Base-by-base conservation (phyloP, 2,113 vertebrate species). In the Ctenodactylus gundi region DNA sequence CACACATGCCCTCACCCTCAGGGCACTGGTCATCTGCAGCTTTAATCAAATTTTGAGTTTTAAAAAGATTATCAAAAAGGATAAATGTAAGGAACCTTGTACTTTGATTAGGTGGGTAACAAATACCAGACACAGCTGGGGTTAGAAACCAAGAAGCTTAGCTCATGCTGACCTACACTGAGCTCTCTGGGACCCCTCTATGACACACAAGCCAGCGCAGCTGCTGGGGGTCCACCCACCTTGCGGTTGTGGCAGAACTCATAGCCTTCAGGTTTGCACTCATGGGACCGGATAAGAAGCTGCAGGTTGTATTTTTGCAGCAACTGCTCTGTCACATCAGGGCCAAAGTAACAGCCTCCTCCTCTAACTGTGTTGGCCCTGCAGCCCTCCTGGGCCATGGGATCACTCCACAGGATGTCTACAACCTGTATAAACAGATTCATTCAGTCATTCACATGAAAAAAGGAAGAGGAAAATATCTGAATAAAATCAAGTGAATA, bases 211-310 rank as follows among this genome's bases (percentile, higher is more conserved):
- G 4, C 21, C 2, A 4, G 9, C 4, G 27, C 25, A 5, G 11
- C 17, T 3, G 13, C 7, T 1, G 4, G 39, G 3, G n/a, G 55
- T 1, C 27, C 12, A 3, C 94, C 97, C 88, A 99, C 99, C 99
- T 97, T 99, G 67, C 98, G 98, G 84, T 97, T 97, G 97, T 99
- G 99, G 93, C 99, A 99, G 98, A 99, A 99, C 95, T 99, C 99
- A 0, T 99, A 99, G 85, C 99, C 99, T 20, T 99, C 99, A 13
- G 99, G 99, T 97, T 99, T 99, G 98, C 99, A 99, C 97, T 99
- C 99, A 0, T 99, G 99, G 11, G 99, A 99, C 15, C 99, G 99
- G 97, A 99, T 99, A 93, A 99, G 98, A 83, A 99, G 98, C 81
- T 98, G 98, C 46, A 99, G 96, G 53, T 96, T 97, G 98, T 99